A percentile compares a stretch with the other conserved stretches of the same genome.
phyloP scores from a whole-genome alignment of 2,888 invertebrate genomes.

The Apamea epomidion region DNA sequence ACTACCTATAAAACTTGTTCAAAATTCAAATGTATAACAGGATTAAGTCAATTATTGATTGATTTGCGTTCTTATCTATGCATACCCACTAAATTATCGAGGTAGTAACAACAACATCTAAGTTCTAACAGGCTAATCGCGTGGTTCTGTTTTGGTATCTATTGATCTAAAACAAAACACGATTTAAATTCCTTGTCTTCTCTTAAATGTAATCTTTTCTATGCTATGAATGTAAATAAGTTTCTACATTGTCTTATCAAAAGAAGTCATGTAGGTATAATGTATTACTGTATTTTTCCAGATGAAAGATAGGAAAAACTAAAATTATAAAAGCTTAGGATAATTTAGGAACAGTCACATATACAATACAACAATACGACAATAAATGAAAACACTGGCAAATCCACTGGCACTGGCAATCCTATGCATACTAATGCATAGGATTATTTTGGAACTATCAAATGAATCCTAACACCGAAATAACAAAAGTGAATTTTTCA shows the following conservation, averaged over 20 bases:
- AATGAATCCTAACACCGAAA: neutral
- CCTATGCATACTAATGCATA: neutral
- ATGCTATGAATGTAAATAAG: neutral
- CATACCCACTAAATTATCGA: neutral
- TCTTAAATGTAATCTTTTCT: neutral
- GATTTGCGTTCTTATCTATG: slow-evolving; percentile 44
- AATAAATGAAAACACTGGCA: neutral
- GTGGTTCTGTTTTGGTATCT: neutral
- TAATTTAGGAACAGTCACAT: neutral
- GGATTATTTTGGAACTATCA: no score
- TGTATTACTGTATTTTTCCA: neutral
- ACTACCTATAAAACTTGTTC: slow-evolving; percentile 52
- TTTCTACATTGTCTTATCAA: neutral
- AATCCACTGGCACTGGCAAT: no score
- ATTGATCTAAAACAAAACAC: neutral
- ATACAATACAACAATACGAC: neutral
- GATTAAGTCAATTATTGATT: slow-evolving; percentile 48
- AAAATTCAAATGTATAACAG: slow-evolving; percentile 55
- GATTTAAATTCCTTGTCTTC: neutral
- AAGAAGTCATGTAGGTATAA: neutral
- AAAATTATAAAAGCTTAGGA: neutral
- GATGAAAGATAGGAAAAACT: neutral
- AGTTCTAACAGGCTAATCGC: neutral
- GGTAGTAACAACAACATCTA: slow-evolving; percentile 23
- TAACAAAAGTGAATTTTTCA: no score